Evolutionary conservation across 2,113 vertebrate genomes (phyloP).

Genomic region (Tyrannus savana): DNA sequence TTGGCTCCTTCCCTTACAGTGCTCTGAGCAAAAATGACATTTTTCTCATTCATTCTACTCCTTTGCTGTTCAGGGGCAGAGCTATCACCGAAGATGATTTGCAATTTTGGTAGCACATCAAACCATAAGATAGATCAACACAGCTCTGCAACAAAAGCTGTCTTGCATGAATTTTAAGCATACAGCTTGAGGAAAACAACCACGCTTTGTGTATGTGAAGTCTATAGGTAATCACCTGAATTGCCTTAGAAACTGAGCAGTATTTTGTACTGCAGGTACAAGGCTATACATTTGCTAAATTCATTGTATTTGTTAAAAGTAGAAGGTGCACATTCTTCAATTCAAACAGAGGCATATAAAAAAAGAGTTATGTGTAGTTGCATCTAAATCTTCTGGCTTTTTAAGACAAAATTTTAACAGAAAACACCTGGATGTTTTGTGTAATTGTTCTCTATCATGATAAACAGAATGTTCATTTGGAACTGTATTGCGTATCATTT

Average conservation of each 20-base stretch:
- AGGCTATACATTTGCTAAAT: neutral
- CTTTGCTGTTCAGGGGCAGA: constrained; percentile 25
- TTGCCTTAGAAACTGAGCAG: neutral
- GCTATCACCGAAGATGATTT: constrained; percentile 9
- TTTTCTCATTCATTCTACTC: constrained; percentile 39
- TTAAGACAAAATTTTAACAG: neutral
- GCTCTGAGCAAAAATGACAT: constrained; percentile 56
- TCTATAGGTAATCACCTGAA: constrained; percentile 7
- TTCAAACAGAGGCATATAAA: neutral
- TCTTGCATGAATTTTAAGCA: constrained; percentile 13
- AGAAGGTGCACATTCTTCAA: neutral
- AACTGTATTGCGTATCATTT: neutral
- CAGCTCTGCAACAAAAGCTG: neutral
- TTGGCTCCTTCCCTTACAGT: constrained; percentile 48
- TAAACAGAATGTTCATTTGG: neutral
- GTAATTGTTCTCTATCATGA: neutral
- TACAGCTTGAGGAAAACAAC: neutral
- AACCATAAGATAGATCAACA: constrained; percentile 24
- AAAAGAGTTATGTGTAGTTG: neutral
- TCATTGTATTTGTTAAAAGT: neutral
- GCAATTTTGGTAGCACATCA: constrained; percentile 29
- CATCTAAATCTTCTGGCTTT: neutral
- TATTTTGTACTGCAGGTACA: neutral
- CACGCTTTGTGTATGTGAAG: neutral
- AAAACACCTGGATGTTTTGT: constrained; percentile 5